Evolutionary conservation across 2,797 vertebrate species (phyloP), one percentile per base, ranked within the genome.

Genomic region (Lates japonicus): DNA sequence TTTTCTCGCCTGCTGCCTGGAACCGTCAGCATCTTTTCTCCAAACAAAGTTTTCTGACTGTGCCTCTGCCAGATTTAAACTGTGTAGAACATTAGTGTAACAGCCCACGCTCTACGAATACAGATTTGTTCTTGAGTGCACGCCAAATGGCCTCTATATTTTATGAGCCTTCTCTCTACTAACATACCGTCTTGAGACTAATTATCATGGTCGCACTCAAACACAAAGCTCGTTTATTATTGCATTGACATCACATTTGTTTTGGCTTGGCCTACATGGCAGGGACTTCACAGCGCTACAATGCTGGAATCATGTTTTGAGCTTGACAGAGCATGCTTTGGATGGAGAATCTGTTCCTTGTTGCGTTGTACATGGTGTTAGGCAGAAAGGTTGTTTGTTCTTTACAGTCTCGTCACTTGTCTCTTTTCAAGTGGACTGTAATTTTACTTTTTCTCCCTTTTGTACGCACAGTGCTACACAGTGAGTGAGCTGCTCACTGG

Each of bases 71-170:
- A 90, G 87, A 91, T 91, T 84, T 85, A 88, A 91, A 91, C 89
- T 82, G 88, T 91, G 91, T 90, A 78, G 87, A 94, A 93, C 93
- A 94, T 94, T 94, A 94, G 92, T 92, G 90, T 92, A 93, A 88
- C 92, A 92, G 84, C 92, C 85, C 82, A 87, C 89, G 74, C 90
- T 69, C 85, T 86, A 73, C 86, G 88, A 93, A 91, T 92, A 91
- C 91, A 92, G 84, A 90, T 94, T 90, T 90, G 83, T 91, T 89
- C 87, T 91, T 93, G 90, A 93, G 90, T 54, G 86, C 87, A 74
- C 73, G 92, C 91, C 93, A 94, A 93, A 91, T 84, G 89, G 92
- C 90, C 90, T 95, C 89, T 89, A 93, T 93, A 92, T 94, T 93
- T 94, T 86, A 93, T 87, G 92, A 95, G 91, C 88, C 90, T 89